Percentiles rank a stretch among this genome's conserved stretches.
Evolutionary conservation across 2,888 invertebrate genomes (phyloP).

Genomic region (Tachina lurida): DNA sequence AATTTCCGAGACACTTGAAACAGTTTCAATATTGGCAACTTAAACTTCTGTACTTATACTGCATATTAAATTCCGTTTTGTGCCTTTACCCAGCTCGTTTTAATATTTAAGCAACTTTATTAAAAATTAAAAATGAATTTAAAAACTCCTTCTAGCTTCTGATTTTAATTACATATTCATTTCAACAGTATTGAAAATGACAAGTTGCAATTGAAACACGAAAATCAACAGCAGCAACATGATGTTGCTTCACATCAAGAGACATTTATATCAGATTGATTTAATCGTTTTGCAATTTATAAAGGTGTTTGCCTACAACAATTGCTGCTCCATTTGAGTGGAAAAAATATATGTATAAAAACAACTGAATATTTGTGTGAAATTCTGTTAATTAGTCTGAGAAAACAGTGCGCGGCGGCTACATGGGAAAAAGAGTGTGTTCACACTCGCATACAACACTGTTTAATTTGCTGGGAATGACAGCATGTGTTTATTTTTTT

Average conservation of each 20-base stretch:
- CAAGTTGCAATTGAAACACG: slow-evolving; percentile 38
- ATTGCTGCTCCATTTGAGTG: slow-evolving; percentile 24
- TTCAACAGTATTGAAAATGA: slow-evolving; percentile 23
- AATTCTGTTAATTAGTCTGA: slow-evolving; percentile 57
- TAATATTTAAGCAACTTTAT: background rate
- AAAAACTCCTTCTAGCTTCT: background rate
- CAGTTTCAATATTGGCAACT: too few relatives aligned
- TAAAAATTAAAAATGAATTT: background rate
- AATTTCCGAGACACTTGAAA: too few relatives aligned
- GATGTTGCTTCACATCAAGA: background rate
- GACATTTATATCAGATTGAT: slow-evolving; percentile 46
- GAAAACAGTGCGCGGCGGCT: slow-evolving; percentile 22
- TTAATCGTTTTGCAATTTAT: slow-evolving; percentile 47
- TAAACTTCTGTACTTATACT: too few relatives aligned
- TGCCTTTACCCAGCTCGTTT: background rate
- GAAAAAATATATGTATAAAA: background rate
- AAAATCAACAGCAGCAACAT: background rate
- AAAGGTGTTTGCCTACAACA: slow-evolving; percentile 62
- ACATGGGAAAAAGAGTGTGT: slow-evolving; percentile 27
- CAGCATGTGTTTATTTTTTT: slow-evolving; percentile 6
- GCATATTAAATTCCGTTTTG: background rate
- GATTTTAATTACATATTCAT: slow-evolving; percentile 26
- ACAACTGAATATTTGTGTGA: background rate
- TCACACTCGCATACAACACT: background rate
- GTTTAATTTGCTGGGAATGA: slow-evolving; percentile 13